Evolutionary conservation across 92 coral and sea anemone genomes (phyloP), one percentile per base, ranked within the genome.

Genomic region (Palythoa grandiflora): DNA sequence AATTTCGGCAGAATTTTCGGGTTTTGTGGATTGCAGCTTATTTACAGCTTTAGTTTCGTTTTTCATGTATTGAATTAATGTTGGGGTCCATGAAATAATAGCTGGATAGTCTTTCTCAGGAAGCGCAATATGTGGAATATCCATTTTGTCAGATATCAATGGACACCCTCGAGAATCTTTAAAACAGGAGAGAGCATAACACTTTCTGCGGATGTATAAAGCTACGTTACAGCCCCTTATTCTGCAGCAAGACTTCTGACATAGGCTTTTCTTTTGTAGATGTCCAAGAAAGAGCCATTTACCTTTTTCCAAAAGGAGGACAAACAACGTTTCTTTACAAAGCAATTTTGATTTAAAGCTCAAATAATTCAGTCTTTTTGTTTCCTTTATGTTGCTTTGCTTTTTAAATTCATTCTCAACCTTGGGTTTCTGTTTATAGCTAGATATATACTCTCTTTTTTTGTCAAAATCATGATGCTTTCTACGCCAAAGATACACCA

Each of bases 121-220:
- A 0, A 85, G 84, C 9, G 15, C 85, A 60, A 90, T 88, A 40
- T 86, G 88, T 7, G 89, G 88, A 73, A 90, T 19, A 13, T 79
- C 84, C 40, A 65, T 80, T 52, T 80, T 79, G 2, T n/a, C 74
- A 12, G 89, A 76, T 75, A 86, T n/a, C 10, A 73, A 38, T 13
- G 83, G 88, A n/a, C 93, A 90, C 2, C 93, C 90, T 6, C 90
- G 87, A 12, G 53, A 54, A 50, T 90, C 89, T 53, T 66, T 88
- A 87, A 91, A 93, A 36, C 99, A 97, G 17, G 91, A 89, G 39
- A 97, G 94, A 14, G 97, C 96, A 38, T 90, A 93, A 73, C 99
- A 97, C 47, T 91, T 91, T 77, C 90, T 89, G 75, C 95, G 96
- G 77, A 92, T 93, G 93, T 92, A 89, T 75, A 95, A 95, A 20